Conservation (phyloP, 2,888 invertebrate species). For the Tachina grossa region DNA sequence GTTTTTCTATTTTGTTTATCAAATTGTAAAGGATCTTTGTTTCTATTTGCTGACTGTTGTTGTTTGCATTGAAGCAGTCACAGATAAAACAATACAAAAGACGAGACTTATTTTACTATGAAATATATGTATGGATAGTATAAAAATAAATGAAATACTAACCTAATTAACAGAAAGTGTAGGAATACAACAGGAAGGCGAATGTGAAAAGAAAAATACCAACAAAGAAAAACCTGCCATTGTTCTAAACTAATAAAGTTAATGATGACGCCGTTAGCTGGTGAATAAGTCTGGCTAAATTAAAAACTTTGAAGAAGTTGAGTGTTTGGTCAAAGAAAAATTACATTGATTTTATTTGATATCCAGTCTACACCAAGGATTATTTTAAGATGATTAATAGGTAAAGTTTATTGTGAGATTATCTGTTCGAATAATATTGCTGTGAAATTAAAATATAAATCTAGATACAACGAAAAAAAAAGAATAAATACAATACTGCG, state of each 20-base stretch:
- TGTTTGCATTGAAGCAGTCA: slow-evolving; percentile 20
- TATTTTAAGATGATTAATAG: background rate
- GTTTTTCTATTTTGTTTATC: background rate
- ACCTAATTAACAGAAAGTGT: slow-evolving; percentile 64
- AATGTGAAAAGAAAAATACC: background rate
- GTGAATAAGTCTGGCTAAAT: slow-evolving; percentile 20
- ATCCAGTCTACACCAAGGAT: background rate
- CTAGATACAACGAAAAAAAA: too few relatives aligned
- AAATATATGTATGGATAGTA: background rate
- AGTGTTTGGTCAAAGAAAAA: slow-evolving; percentile 28
- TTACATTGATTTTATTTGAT: background rate
- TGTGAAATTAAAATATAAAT: too few relatives aligned
- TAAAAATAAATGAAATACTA: slow-evolving; percentile 32
- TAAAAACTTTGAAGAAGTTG: slow-evolving; percentile 29
- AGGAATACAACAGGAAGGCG: slow-evolving; percentile 38
- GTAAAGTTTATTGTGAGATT: background rate
- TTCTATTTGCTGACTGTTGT: slow-evolving; percentile 2
- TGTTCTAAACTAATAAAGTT: slow-evolving; percentile 29
- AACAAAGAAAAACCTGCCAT: background rate
- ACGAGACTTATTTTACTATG: background rate
- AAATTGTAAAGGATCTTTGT: slow-evolving; percentile 28
- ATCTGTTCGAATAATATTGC: background rate
- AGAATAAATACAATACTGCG: too few relatives aligned
- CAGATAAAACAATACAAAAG: slow-evolving; percentile 25
- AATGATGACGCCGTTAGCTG: slow-evolving; percentile 23